phyloP scores from a whole-genome alignment of 2,113 vertebrate species.

The Eubucco bourcierii region DNA sequence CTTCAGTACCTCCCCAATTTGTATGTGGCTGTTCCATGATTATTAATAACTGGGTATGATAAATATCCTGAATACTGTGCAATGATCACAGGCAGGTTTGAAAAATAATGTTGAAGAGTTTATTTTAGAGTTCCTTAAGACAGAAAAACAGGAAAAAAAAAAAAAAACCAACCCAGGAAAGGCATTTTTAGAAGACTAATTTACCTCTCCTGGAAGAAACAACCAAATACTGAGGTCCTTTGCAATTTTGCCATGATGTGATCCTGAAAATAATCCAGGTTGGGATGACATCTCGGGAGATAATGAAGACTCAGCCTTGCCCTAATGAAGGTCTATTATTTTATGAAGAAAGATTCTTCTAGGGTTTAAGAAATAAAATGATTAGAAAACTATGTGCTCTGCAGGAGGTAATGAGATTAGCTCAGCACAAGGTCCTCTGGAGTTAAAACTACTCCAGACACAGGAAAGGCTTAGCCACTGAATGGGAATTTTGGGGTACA shows the following conservation, averaged over 20 bases:
- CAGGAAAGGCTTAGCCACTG: slow-evolving; percentile 27
- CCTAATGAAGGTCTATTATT: slow-evolving; percentile 47
- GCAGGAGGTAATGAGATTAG: slow-evolving; percentile 55
- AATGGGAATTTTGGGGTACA: slow-evolving; percentile 22
- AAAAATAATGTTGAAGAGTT: not conserved
- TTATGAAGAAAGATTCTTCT: slow-evolving; percentile 46
- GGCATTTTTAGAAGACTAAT: not conserved
- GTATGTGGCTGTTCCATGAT: not conserved
- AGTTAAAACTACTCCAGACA: slow-evolving; percentile 56
- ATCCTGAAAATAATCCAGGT: slow-evolving; percentile 44
- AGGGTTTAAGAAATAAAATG: slow-evolving; percentile 54
- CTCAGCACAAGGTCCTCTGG: slow-evolving; percentile 30
- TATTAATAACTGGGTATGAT: not conserved
- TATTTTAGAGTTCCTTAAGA: not conserved
- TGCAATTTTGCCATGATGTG: not conserved
- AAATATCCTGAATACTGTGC: not conserved
- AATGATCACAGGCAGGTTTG: not conserved
- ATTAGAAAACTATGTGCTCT: slow-evolving; percentile 59
- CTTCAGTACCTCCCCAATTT: not conserved
- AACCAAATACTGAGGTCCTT: not conserved
- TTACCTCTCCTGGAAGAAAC: not conserved
- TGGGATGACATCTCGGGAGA: slow-evolving; percentile 27
- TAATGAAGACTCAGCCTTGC: slow-evolving; percentile 39
- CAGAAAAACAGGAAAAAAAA: too few relatives aligned
- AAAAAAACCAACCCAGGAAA: not conserved